These are phyloP conservation scores for Heterodera filipjevi DNA, from an alignment of 2,888 invertebrate genomes.

Conservation along the genomic window DNA sequence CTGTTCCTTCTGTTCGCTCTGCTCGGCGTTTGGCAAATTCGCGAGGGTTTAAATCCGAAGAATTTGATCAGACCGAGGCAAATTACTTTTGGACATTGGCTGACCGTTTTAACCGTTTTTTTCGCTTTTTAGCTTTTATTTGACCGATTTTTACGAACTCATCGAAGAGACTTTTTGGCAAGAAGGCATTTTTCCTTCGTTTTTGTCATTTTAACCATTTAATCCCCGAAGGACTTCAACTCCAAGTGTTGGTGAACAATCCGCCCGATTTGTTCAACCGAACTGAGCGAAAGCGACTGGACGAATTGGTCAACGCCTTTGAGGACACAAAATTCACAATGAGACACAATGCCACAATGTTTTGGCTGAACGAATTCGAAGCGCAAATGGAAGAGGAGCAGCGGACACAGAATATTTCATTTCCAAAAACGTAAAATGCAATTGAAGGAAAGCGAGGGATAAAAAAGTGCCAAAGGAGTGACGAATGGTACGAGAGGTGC, in stretches of 20 bases:
- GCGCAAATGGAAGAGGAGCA: conserved; percentile 50
- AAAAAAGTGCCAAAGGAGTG: conserved; percentile 37
- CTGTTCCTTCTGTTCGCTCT: conserved; percentile 56
- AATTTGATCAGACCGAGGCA: conserved; percentile 48
- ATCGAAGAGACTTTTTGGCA: conserved; percentile 64
- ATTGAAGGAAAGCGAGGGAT: neutral
- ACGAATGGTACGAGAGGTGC: conserved; percentile 58
- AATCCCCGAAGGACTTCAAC: conserved; percentile 55
- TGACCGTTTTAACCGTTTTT: conserved; percentile 55
- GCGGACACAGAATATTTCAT: conserved; percentile 45
- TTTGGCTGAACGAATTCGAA: conserved; percentile 62
- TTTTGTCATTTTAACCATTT: neutral
- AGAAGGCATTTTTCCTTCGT: conserved; percentile 49
- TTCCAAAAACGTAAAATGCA: conserved; percentile 49
- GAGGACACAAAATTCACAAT: conserved; percentile 61
- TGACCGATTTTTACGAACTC: conserved; percentile 59
- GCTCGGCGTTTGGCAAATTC: conserved; percentile 52
- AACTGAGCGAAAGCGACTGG: conserved; percentile 44
- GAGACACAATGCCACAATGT: conserved; percentile 62
- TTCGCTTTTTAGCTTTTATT: conserved; percentile 54
- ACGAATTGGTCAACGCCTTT: conserved; percentile 49
- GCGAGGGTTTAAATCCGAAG: conserved; percentile 57
- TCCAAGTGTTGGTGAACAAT: conserved; percentile 63
- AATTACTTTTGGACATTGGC: conserved; percentile 29
- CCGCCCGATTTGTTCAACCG: conserved; percentile 59